Evolutionary conservation across 2,888 invertebrate genomes (phyloP), one percentile per base, ranked within the genome.

Genomic region (Andrena bicolor): DNA sequence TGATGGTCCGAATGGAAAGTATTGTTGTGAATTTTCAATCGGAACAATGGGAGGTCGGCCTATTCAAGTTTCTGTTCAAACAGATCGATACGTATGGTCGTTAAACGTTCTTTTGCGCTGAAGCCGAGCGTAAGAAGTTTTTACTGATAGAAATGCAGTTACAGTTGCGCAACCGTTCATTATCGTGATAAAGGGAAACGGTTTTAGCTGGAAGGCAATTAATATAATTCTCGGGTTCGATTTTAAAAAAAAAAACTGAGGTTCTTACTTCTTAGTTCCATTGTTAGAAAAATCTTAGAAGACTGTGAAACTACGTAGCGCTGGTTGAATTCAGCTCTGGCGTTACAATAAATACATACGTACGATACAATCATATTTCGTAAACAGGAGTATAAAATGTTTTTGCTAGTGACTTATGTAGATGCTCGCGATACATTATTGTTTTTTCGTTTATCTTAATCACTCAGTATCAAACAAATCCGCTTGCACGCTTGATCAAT

Each of bases 381-480:
- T 41, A 41, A 13, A 41, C 41, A 41, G 1, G 41, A 30, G 3
- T 49, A 32, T 26, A 65, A 68, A 60, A 66, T 51, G 48, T 5
- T 4, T 23, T 0, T 49, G 23, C 7, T 26, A 51, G 30, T 69
- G 51, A 63, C 41, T 68, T 10, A 53, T 16, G 23, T 10, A 16
- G 23, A 48, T 26, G n/a, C 49, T 20, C 13, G 6, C 2, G 56
- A 10, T 56, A 30, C 10, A 65, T 10, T 49, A n/a, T 3, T 30
- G 20, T 32, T 32, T 6, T 4, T 48, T 58, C 3, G 13, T 56
- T 56, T 64, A 30, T 76, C n/a, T 64, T 48, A 71, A 71, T 26
- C 48, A 0, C 0, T 3, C 10, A 20, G n/a, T 6, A 58, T 48
- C 23, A 10, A 4, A 0, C 2, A 35, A 53, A 41, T 48, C 3